These are phyloP conservation scores for Otus sunia DNA, from an alignment of 2,113 vertebrate genomes.

Conservation along the genomic window DNA sequence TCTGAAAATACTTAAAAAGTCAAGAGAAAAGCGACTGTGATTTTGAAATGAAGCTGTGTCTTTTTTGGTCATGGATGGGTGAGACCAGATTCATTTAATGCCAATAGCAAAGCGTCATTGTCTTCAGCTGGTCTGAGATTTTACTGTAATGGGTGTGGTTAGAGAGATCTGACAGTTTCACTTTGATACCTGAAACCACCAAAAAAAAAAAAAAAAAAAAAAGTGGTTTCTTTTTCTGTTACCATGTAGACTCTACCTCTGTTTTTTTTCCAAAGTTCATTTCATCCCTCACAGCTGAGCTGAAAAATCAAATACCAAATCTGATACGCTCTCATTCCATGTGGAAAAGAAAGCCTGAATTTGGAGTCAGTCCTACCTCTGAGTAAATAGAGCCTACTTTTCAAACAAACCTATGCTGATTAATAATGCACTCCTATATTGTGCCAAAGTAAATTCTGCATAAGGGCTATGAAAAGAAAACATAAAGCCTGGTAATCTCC, in stretches of 20 bases:
- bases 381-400: conserved; percentile 39
- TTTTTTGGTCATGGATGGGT: background rate
- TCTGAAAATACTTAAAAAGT: background rate
- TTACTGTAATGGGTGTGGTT: conserved; percentile 33
- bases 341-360: conserved; percentile 31
- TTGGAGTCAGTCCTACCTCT: conserved; percentile 29
- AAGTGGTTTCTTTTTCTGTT: conserved; percentile 17
- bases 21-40: background rate
- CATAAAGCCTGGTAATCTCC: background rate
- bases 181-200: conserved; percentile 34
- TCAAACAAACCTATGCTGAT: conserved; percentile 50
- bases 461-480: background rate
- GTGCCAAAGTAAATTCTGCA: conserved; percentile 38
- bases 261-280: background rate
- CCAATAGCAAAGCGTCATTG: conserved; percentile 13
- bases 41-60: background rate
- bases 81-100: conserved; percentile 9
- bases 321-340: background rate
- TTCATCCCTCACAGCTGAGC: conserved; percentile 13
- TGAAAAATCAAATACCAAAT: conserved; percentile 42
- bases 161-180: background rate
- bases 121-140: background rate
- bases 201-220: background rate
- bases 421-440: conserved; percentile 10
- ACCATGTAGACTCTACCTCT: background rate